Evolutionary conservation across 2,797 vertebrate genomes (phyloP).

Genomic region (Astyanax mexicanus): DNA sequence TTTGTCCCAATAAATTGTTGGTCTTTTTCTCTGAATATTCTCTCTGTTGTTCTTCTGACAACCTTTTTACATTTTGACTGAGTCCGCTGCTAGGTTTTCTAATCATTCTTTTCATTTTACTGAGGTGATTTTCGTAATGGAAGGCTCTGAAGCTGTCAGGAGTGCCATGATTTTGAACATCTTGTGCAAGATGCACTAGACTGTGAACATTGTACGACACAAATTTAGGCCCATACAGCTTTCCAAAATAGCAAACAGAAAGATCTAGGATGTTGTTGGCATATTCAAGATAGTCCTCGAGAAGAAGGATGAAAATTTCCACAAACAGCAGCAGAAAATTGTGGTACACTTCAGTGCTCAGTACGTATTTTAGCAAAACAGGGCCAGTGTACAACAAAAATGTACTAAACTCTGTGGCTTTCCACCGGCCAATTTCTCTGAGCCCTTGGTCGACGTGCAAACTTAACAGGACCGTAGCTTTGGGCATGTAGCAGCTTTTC

Average conservation of each 20-base stretch:
- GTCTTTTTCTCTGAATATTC: background rate
- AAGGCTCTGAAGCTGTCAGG: conserved; percentile 23
- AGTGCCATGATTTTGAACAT: background rate
- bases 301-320: conserved; percentile 16
- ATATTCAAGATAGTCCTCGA: conserved; percentile 1
- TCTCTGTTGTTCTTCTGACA: too few species aligned
- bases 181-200: too few species aligned
- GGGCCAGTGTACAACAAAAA: conserved; percentile 2
- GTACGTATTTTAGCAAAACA: conserved; percentile 12
- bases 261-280: conserved; percentile 8
- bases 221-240: conserved; percentile 1
- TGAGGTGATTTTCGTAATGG: conserved; percentile 6
- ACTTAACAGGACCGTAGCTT: conserved; percentile 8
- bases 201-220: too few species aligned
- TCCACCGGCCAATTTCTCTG: too few species aligned
- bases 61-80: too few species aligned
- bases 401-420: too few species aligned
- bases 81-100: background rate
- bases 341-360: conserved; percentile 4
- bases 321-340: conserved; percentile 5
- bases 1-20: too few species aligned
- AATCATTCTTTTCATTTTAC: conserved; percentile 6
- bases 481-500: too few species aligned
- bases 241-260: conserved; percentile 6
- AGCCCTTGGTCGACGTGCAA: conserved; percentile 22